These are phyloP conservation scores for Leucoptera coffeella DNA, from an alignment of 2,888 invertebrate species.

Conservation along the genomic window DNA sequence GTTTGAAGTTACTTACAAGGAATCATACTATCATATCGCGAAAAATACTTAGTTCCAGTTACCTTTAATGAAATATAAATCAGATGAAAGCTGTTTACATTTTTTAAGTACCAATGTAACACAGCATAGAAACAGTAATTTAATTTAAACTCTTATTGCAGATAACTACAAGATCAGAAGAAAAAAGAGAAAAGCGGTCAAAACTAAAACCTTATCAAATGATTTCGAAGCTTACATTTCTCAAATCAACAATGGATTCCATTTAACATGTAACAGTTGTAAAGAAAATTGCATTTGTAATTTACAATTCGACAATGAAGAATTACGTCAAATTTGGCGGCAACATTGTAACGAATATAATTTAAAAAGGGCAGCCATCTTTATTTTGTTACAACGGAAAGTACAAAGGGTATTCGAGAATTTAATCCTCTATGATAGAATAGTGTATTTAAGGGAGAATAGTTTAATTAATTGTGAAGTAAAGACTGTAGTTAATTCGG, in stretches of 20 bases:
- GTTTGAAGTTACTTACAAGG: not conserved
- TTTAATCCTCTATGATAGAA: slow-evolving; percentile 25
- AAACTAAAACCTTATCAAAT: slow-evolving; percentile 15
- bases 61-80: too few species aligned
- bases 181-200: slow-evolving; percentile 33
- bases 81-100: not conserved
- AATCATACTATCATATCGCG: not conserved
- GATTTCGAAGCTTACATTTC: slow-evolving; percentile 22
- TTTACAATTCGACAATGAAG: slow-evolving; percentile 13
- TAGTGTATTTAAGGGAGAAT: slow-evolving; percentile 26
- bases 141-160: slow-evolving; percentile 23
- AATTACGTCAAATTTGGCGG: slow-evolving; percentile 21
- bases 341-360: slow-evolving; percentile 11
- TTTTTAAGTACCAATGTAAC: not conserved
- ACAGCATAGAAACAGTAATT: not conserved
- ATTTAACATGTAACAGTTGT: slow-evolving; percentile 10
- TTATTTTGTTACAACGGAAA: slow-evolving; percentile 23
- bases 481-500: slow-evolving; percentile 55
- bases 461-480: slow-evolving; percentile 21
- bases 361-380: slow-evolving; percentile 23
- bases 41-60: not conserved
- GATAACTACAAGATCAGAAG: slow-evolving; percentile 33
- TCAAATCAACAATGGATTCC: slow-evolving; percentile 20
- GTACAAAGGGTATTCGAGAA: slow-evolving; percentile 32
- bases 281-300: slow-evolving; percentile 6